Evolutionary conservation across 2,888 invertebrate species (phyloP).

Genomic region (Willowsia nigromaculata): DNA sequence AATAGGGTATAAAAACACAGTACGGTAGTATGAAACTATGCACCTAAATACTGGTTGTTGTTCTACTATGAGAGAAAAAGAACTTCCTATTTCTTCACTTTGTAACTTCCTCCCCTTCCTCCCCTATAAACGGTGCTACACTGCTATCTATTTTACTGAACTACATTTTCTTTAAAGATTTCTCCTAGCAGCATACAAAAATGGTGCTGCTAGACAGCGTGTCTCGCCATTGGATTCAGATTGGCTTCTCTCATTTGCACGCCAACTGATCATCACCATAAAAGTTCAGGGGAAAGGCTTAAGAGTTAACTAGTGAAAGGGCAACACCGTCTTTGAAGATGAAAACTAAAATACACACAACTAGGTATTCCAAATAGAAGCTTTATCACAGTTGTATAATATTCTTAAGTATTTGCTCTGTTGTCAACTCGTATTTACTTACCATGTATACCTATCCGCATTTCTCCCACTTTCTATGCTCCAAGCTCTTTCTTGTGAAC

Average conservation of each 20-base stretch:
- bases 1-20: no score
- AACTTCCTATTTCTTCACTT: constrained; percentile 50
- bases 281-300: constrained; percentile 3
- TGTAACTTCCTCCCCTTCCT: constrained; percentile 33
- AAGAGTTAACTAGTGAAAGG: constrained; percentile 17
- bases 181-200: background rate
- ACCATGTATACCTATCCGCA: background rate
- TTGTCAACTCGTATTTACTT: background rate
- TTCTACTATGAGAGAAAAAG: constrained; percentile 10
- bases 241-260: constrained; percentile 60
- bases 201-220: constrained; percentile 1
- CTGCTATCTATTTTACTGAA: constrained; percentile 2
- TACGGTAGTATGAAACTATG: background rate
- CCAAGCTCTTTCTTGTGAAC: background rate
- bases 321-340: background rate
- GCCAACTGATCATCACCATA: constrained; percentile 31
- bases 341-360: no score
- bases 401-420: no score
- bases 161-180: constrained; percentile 53
- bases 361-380: no score
- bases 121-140: background rate
- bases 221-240: constrained; percentile 38
- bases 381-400: no score
- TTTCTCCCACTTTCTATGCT: background rate
- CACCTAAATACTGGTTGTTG: background rate